These are phyloP conservation scores for Spilogale gracilis DNA, from an alignment of 2,113 vertebrate genomes.

Conservation along the genomic window DNA sequence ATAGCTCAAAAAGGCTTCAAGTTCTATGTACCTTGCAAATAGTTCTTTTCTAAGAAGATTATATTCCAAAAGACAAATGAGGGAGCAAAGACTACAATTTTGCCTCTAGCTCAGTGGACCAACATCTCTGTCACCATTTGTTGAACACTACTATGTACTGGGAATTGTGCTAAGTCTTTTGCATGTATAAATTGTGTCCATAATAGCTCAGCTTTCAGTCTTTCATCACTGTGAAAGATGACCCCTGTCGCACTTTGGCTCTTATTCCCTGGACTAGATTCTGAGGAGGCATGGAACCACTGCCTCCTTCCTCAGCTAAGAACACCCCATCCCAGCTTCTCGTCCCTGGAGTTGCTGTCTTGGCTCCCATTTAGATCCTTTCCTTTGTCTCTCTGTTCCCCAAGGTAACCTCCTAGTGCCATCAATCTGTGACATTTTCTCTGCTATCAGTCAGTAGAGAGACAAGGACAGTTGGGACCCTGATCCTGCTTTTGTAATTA, in stretches of 20 bases:
- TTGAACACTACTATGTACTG: background rate
- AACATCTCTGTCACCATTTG: background rate
- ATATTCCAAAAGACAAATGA: slow-evolving; percentile 7
- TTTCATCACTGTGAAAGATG: background rate
- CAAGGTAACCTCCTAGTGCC: background rate
- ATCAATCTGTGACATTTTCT: background rate
- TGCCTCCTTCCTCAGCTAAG: background rate
- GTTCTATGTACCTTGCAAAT: background rate
- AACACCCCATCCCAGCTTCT: background rate
- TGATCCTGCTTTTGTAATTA: background rate
- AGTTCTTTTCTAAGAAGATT: background rate
- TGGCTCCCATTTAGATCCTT: background rate
- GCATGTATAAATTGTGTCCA: background rate
- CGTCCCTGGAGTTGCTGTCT: background rate
- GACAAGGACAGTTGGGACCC: background rate
- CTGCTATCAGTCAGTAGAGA: background rate
- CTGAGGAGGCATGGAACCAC: background rate
- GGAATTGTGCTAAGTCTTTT: background rate
- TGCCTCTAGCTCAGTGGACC: background rate
- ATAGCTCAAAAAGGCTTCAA: background rate
- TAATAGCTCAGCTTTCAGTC: background rate
- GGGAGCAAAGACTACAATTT: background rate
- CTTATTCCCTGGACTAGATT: background rate
- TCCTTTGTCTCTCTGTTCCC: background rate
- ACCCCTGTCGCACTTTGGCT: background rate